These are phyloP conservation scores for Phoeniculus purpureus DNA, from an alignment of 2,797 vertebrate genomes.

Conservation along the genomic window DNA sequence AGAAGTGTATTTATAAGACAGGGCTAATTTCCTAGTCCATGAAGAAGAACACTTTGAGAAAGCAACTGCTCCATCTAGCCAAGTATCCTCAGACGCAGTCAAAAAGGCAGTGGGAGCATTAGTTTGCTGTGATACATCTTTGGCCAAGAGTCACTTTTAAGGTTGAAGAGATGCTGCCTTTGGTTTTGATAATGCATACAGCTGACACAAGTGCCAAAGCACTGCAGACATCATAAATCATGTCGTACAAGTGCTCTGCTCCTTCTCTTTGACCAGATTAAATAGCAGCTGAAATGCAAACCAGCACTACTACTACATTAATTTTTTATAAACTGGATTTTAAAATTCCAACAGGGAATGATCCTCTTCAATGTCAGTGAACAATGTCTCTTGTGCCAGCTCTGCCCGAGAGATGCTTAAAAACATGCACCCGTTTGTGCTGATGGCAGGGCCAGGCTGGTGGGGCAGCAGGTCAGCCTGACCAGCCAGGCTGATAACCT, in stretches of 20 bases:
- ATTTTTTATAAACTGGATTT: background rate
- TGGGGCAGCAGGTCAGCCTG: background rate
- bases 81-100: background rate
- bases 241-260: background rate
- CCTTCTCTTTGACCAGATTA: background rate
- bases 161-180: background rate
- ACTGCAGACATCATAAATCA: background rate
- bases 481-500: background rate
- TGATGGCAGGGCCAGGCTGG: background rate
- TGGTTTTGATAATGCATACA: background rate
- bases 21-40: background rate
- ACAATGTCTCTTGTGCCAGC: background rate
- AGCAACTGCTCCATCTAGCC: slow-evolving; percentile 16
- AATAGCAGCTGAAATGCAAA: background rate
- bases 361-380: background rate
- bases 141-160: background rate
- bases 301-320: background rate
- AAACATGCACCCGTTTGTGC: background rate
- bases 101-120: background rate
- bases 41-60: background rate
- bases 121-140: background rate
- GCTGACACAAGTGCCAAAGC: background rate
- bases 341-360: background rate
- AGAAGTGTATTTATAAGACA: background rate
- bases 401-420: background rate